Percentiles rank a stretch among this genome's conserved stretches.
Conservation (phyloP, 2,888 invertebrate genomes). For the Caenorhabditis sp. region DNA sequence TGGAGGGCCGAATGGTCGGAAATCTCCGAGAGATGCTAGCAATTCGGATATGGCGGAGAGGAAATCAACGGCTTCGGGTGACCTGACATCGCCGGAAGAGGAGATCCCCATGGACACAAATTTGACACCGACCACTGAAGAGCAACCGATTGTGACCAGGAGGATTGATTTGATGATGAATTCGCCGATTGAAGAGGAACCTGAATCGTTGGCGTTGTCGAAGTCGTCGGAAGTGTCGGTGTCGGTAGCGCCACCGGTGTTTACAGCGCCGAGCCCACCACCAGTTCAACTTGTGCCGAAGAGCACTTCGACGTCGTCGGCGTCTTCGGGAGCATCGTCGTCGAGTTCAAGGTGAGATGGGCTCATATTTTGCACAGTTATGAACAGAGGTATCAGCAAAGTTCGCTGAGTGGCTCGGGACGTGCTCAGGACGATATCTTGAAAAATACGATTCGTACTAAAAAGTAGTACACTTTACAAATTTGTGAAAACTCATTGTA, state of each 20-base stretch:
- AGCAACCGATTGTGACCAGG: conserved; percentile 37
- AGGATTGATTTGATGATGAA: conserved; percentile 32
- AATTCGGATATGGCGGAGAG: conserved; percentile 36
- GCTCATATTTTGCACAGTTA: too few species aligned
- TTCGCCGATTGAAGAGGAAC: conserved; percentile 40
- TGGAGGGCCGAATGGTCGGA: conserved; percentile 18
- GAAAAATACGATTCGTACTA: too few species aligned
- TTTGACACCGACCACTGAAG: conserved; percentile 42
- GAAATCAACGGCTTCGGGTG: conserved; percentile 37
- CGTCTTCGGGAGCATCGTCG: not conserved
- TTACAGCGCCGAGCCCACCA: conserved; percentile 42
- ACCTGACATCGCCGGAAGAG: conserved; percentile 55
- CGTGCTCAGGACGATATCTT: too few species aligned
- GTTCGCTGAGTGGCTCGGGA: too few species aligned
- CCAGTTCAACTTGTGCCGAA: conserved; percentile 19
- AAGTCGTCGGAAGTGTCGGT: conserved; percentile 13
- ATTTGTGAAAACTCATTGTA: too few species aligned
- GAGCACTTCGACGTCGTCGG: conserved; percentile 30
- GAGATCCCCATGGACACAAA: conserved; percentile 60
- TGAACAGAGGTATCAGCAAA: too few species aligned
- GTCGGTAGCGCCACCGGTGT: conserved; percentile 31
- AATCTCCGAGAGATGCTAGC: conserved; percentile 24
- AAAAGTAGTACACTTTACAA: too few species aligned
- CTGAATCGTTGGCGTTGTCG: conserved; percentile 21
- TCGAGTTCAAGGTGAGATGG: not conserved